Conservation (phyloP, 1,140 invertebrate species). For the Zophobas morio region DNA sequence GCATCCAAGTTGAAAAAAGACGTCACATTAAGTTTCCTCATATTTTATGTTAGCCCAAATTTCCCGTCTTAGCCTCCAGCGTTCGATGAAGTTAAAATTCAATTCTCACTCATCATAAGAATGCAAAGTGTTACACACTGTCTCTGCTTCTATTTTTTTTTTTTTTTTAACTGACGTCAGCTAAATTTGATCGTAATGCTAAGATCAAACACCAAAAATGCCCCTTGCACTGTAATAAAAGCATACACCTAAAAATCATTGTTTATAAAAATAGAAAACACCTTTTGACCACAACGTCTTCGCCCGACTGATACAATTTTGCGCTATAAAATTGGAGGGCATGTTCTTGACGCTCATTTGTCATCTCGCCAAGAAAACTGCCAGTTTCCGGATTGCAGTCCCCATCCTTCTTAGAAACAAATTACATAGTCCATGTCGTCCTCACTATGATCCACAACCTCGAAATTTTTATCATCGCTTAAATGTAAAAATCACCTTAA, state of each 20-base stretch:
- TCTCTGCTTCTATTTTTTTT: neutral
- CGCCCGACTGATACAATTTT: neutral
- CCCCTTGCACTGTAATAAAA: too few relatives aligned
- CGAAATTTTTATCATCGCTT: slow-evolving; percentile 1
- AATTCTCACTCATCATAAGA: slow-evolving; percentile 30
- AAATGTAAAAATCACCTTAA: neutral
- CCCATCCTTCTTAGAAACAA: slow-evolving; percentile 17
- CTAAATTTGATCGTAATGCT: neutral
- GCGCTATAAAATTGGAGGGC: neutral
- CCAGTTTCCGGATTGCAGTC: slow-evolving; percentile 16
- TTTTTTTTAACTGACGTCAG: neutral
- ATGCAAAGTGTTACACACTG: slow-evolving; percentile 22
- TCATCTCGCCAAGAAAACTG: slow-evolving; percentile 34
- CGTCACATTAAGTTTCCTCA: neutral
- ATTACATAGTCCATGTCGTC: slow-evolving; percentile 21
- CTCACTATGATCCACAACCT: neutral
- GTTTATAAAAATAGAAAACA: too few relatives aligned
- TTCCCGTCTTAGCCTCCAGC: slow-evolving; percentile 28
- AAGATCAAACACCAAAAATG: neutral
- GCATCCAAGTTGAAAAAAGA: slow-evolving; percentile 5
- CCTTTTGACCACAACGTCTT: neutral
- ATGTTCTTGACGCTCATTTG: slow-evolving; percentile 10
- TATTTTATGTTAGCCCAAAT: slow-evolving; percentile 18
- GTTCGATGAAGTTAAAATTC: slow-evolving; percentile 33
- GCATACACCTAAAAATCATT: too few relatives aligned